Conservation (phyloP, 2,113 vertebrate genomes). For the Phaetusa simplex region DNA sequence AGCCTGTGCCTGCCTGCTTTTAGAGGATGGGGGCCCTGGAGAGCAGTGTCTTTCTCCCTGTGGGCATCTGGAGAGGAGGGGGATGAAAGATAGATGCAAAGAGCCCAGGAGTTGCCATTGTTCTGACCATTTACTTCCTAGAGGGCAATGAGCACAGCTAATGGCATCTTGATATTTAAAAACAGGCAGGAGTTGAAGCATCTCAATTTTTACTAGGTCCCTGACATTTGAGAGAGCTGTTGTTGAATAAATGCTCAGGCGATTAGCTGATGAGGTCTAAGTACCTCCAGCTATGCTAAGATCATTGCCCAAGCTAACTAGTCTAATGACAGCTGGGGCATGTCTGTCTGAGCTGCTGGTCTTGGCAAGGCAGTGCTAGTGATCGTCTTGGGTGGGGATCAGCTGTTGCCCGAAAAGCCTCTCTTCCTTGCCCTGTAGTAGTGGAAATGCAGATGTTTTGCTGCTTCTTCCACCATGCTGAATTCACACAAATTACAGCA, state of each 20-base stretch:
- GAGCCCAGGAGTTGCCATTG: neutral
- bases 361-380: neutral
- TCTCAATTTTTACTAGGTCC: neutral
- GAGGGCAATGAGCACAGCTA: neutral
- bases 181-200: neutral
- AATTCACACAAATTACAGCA: neutral
- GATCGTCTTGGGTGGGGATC: neutral
- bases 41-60: neutral
- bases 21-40: neutral
- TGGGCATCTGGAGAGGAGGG: neutral
- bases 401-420: neutral
- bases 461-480: neutral
- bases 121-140: neutral
- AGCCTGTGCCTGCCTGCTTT: neutral
- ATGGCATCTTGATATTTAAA: constrained; percentile 54
- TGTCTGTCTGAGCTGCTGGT: neutral
- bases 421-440: neutral
- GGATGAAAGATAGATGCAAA: neutral
- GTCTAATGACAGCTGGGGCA: neutral
- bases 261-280: constrained; percentile 9
- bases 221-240: constrained; percentile 39
- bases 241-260: neutral
- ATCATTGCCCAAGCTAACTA: neutral
- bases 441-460: neutral
- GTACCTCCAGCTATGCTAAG: neutral